A percentile compares a stretch with the other conserved stretches of the same genome.
Conservation (phyloP, 2,797 vertebrate species). For the Neosilurus mollespiculum region DNA sequence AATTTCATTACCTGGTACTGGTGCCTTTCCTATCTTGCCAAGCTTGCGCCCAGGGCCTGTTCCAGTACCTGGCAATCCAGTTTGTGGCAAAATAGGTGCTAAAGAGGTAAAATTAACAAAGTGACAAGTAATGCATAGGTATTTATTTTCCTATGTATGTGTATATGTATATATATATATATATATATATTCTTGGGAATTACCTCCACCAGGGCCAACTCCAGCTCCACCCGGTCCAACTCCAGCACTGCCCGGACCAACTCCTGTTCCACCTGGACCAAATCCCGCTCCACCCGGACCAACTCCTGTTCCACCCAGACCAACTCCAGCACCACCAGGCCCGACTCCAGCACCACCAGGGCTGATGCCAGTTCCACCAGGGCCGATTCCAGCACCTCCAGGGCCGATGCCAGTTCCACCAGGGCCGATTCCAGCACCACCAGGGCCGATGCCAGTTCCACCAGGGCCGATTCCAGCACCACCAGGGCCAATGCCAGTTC, state of each 20-base stretch:
- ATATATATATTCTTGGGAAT: slow-evolving; percentile 27
- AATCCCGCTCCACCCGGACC: slow-evolving; percentile 26
- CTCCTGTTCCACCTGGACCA: slow-evolving; percentile 15
- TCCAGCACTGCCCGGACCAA: slow-evolving; percentile 18
- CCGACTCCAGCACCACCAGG: slow-evolving; percentile 29
- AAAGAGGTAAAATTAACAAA: slow-evolving; percentile 3
- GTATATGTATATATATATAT: too few relatives aligned
- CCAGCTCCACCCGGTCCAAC: slow-evolving; percentile 22
- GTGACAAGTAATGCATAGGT: background rate
- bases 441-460: slow-evolving; percentile 58
- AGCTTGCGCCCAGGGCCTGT: slow-evolving; percentile 45
- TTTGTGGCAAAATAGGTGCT: slow-evolving; percentile 63
- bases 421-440: slow-evolving; percentile 52
- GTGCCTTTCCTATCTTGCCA: slow-evolving; percentile 68
- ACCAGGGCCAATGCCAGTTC: slow-evolving; percentile 33
- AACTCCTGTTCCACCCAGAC: slow-evolving; percentile 17
- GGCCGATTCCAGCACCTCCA: slow-evolving; percentile 29
- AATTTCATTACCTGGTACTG: slow-evolving; percentile 73
- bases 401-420: slow-evolving; percentile 39
- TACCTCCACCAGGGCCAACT: slow-evolving; percentile 53
- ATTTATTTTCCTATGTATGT: slow-evolving; percentile 18
- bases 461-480: slow-evolving; percentile 47
- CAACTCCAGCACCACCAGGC: slow-evolving; percentile 19
- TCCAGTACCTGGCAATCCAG: slow-evolving; percentile 66
- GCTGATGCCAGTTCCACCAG: slow-evolving; percentile 36